Evolutionary conservation across 2,797 vertebrate species (phyloP).

Genomic region (Chiroxiphia lanceolata): DNA sequence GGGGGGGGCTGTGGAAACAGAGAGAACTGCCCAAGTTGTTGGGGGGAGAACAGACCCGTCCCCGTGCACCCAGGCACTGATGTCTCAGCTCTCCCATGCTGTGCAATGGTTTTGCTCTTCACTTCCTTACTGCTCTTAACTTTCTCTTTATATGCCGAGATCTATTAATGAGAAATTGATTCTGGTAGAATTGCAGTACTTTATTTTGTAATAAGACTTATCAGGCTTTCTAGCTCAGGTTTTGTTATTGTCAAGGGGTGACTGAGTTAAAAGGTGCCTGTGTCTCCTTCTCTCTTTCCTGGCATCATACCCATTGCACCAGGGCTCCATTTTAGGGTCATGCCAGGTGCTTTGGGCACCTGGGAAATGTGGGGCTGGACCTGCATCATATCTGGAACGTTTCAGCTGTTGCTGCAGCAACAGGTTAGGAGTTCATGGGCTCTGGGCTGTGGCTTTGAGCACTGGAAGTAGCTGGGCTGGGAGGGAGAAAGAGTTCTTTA

Average conservation of each 20-base stretch:
- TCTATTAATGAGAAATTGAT: neutral
- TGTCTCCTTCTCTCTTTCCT: neutral
- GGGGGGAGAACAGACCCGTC: neutral
- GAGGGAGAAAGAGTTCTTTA: slow-evolving; percentile 37
- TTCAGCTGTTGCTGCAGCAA: neutral
- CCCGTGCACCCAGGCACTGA: rapidly evolving
- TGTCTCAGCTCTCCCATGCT: neutral
- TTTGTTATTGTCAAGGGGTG: neutral
- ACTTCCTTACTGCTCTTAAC: neutral
- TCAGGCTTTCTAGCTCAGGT: neutral
- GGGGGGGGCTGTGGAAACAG: neutral
- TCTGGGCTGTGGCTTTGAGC: neutral
- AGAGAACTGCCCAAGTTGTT: neutral
- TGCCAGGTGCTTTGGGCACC: neutral
- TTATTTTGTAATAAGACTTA: neutral
- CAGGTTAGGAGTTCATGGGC: neutral
- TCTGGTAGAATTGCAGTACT: neutral
- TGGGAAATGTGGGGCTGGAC: neutral
- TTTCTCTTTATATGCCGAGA: neutral
- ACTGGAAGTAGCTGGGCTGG: neutral
- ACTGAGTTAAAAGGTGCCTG: neutral
- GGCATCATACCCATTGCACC: rapidly evolving
- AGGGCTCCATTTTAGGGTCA: neutral
- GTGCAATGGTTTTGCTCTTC: neutral
- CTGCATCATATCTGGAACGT: neutral